These are phyloP conservation scores for Crossocerus cetratus DNA, from an alignment of 2,888 invertebrate species.

Conservation along the genomic window DNA sequence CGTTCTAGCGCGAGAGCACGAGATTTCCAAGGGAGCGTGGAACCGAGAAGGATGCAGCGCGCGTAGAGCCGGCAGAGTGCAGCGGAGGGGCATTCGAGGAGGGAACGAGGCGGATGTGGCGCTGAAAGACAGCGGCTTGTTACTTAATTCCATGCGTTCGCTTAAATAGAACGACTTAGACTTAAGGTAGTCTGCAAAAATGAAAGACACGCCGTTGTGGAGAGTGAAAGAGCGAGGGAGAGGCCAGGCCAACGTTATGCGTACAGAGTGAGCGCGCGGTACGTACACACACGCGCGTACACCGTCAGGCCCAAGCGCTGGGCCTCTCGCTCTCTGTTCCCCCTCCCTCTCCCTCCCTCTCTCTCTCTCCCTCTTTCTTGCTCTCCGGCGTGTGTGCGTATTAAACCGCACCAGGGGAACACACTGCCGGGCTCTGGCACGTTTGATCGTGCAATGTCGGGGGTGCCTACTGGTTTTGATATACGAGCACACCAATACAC, in stretches of 20 bases:
- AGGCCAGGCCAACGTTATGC: slow-evolving; percentile 21
- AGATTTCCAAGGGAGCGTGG: slow-evolving; percentile 9
- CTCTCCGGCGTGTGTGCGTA: no score
- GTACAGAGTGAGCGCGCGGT: slow-evolving; percentile 27
- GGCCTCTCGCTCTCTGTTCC: no score
- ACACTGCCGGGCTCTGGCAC: slow-evolving; percentile 38
- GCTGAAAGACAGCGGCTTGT: slow-evolving; percentile 70
- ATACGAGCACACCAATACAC: slow-evolving; percentile 74
- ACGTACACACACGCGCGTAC: not conserved
- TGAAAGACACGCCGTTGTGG: slow-evolving; percentile 61
- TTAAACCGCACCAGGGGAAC: no score
- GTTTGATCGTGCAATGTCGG: slow-evolving; percentile 69
- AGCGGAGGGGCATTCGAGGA: slow-evolving; percentile 11
- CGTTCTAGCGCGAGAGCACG: not conserved
- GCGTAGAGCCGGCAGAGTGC: not conserved
- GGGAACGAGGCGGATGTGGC: slow-evolving; percentile 63
- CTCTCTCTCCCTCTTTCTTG: not conserved
- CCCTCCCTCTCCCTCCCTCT: not conserved
- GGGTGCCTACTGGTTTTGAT: slow-evolving; percentile 77
- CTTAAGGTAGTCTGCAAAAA: slow-evolving; percentile 69
- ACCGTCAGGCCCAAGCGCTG: no score
- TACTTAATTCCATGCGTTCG: slow-evolving; percentile 70
- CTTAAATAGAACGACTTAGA: slow-evolving; percentile 71
- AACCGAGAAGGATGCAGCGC: slow-evolving; percentile 3
- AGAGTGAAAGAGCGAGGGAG: slow-evolving; percentile 31